Base-by-base conservation (phyloP, 2,888 invertebrate genomes). In the Ethmia dodecea region DNA sequence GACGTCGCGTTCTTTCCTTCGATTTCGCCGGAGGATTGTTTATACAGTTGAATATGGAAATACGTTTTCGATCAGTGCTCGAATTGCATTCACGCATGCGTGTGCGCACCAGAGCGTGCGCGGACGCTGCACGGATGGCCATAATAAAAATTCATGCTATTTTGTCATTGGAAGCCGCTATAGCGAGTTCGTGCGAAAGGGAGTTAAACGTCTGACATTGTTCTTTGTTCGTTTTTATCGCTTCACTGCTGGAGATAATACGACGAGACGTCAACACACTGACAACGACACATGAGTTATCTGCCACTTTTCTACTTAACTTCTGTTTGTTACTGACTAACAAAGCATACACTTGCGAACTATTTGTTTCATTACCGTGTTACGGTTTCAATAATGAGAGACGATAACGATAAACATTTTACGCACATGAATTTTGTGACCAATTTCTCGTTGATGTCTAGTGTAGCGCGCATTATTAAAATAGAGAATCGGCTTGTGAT, bases 221-320 rank as follows among this genome's bases (percentile, higher is more conserved):
- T 81, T 81, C 84, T 84, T 83, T 83, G 83, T 83, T 79, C 79
- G 67, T 74, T 78, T 78, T 79, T 81, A 83, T 83, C 80, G 81
- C 75, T 74, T 69, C 67, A 78, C 65, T 76, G 77, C 70, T 75
- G 75, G 65, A 76, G 80, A 78, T 83, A 83, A 79, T 78, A 63
- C 71, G 64, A 50, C 60, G 58, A 61, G 59, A 55, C 56, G 52
- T 62, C 64, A 55, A 60, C 63, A 55, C 51, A 52, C 58, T 55
- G 60, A 60, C 61, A 55, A 49, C 52, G 49, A 47, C 56, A 61
- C 60, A 76, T 65, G 67, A 79, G 60, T 77, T 80, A 80, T 79
- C 76, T 70, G 60, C 74, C 76, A 78, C 70, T 79, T 79, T 76
- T 72, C 76, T 78, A 55, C 72, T 76, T 74, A 74, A 76, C 74